A percentile compares a stretch with the other conserved stretches of the same genome.
phyloP scores from a whole-genome alignment of 1,140 invertebrate species.

The Nebria ingens region DNA sequence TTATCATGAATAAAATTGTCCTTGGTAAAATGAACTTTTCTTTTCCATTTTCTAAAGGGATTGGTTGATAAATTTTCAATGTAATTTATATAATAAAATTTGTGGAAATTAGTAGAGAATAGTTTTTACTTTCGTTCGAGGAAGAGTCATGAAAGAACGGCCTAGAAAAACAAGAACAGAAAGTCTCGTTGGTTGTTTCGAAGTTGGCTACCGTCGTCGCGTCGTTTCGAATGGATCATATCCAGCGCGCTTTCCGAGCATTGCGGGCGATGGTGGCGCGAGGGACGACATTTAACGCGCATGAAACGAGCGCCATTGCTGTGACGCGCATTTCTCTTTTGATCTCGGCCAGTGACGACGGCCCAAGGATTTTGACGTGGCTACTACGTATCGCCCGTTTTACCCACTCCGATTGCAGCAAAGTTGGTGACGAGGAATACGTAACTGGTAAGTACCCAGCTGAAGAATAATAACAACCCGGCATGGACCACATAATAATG shows the following conservation, averaged over 20 bases:
- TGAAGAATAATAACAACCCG: slow-evolving; percentile 57
- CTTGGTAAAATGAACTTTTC: no score
- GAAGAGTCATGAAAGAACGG: no score
- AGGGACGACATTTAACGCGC: slow-evolving; percentile 15
- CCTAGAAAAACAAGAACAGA: no score
- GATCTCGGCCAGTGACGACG: slow-evolving; percentile 74
- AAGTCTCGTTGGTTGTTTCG: no score
- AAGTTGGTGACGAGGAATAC: slow-evolving; percentile 89
- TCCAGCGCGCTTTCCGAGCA: slow-evolving; percentile 17
- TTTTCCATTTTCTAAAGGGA: no score
- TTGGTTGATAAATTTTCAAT: no score
- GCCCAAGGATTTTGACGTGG: slow-evolving; percentile 86
- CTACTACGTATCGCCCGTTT: slow-evolving; percentile 83
- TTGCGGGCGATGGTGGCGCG: slow-evolving; percentile 12
- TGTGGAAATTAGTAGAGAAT: no score
- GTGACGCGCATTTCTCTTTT: slow-evolving; percentile 53
- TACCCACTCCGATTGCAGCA: slow-evolving; percentile 85
- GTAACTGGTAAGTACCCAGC: slow-evolving; percentile 82
- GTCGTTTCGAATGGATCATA: slow-evolving; percentile 2
- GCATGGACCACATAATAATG: slow-evolving; percentile 43
- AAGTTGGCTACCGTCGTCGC: no score
- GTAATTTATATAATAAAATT: no score
- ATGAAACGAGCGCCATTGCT: slow-evolving; percentile 39
- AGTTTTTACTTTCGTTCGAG: no score
- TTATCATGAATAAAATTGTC: no score